These are phyloP conservation scores for Amiota communis DNA, from an alignment of 2,888 invertebrate genomes.

Conservation along the genomic window DNA sequence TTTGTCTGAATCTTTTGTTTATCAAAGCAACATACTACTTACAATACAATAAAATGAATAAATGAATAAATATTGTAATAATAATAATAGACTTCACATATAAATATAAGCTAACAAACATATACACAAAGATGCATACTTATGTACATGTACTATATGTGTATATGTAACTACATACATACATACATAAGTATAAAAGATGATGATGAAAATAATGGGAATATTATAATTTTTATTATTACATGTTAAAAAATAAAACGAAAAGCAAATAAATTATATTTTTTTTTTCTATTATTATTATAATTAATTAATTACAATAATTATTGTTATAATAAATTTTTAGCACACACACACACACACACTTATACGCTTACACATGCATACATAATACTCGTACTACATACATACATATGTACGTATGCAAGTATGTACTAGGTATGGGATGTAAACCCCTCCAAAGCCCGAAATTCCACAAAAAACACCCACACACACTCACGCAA, in stretches of 20 bases:
- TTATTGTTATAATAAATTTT: slow-evolving; percentile 18
- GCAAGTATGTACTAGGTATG: background rate
- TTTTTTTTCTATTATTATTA: no score
- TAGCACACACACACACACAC: slow-evolving; percentile 30
- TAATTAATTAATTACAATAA: no score
- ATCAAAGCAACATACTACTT: background rate
- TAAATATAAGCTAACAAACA: background rate
- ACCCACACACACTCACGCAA: no score
- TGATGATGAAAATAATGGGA: slow-evolving; percentile 38
- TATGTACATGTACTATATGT: slow-evolving; percentile 26
- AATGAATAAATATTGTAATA: slow-evolving; percentile 33
- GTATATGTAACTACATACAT: slow-evolving; percentile 18
- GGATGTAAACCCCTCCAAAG: no score
- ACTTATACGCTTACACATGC: slow-evolving; percentile 33
- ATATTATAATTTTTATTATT: slow-evolving; percentile 14
- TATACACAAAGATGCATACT: background rate
- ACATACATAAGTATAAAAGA: slow-evolving; percentile 13
- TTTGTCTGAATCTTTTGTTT: slow-evolving; percentile 12
- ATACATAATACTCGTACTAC: no score
- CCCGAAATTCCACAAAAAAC: no score
- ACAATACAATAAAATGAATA: slow-evolving; percentile 36
- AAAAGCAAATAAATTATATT: slow-evolving; percentile 33
- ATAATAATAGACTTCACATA: background rate
- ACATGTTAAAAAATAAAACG: slow-evolving; percentile 14
- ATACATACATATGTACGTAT: slow-evolving; percentile 39